Conservation (phyloP, 2,113 vertebrate genomes). For the Ptilorrhoa leucosticta region DNA sequence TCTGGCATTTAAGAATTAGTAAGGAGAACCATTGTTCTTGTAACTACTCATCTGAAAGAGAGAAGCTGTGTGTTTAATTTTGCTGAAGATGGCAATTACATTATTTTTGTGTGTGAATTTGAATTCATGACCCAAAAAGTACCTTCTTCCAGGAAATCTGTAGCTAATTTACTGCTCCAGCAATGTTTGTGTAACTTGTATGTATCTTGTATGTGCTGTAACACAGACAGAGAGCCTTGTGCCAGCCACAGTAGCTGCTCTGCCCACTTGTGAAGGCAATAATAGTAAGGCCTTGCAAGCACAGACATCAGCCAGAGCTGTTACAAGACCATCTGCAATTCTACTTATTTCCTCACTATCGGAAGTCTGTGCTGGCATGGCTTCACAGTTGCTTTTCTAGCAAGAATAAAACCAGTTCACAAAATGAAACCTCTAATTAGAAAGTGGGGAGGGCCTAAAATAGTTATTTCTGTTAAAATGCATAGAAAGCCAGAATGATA, state of each 20-base stretch:
- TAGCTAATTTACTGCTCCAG: neutral
- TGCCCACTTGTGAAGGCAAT: neutral
- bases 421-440: neutral
- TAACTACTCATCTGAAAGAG: neutral
- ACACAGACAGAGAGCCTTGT: neutral
- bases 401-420: neutral
- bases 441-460: neutral
- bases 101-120: neutral
- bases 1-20: conserved; percentile 1
- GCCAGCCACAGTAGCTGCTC: neutral
- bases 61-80: neutral
- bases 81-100: neutral
- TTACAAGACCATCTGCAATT: neutral
- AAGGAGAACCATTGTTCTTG: conserved; percentile 22
- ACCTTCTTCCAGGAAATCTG: neutral
- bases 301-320: neutral
- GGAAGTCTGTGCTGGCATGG: neutral
- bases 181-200: neutral
- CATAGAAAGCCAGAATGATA: neutral
- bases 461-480: neutral
- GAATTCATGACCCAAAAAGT: neutral
- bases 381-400: neutral
- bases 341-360: neutral
- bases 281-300: neutral
- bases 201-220: neutral